Percentiles rank a stretch among this genome's conserved stretches.
Conservation (phyloP, 2,113 vertebrate species). For the Kryptolebias marmoratus region DNA sequence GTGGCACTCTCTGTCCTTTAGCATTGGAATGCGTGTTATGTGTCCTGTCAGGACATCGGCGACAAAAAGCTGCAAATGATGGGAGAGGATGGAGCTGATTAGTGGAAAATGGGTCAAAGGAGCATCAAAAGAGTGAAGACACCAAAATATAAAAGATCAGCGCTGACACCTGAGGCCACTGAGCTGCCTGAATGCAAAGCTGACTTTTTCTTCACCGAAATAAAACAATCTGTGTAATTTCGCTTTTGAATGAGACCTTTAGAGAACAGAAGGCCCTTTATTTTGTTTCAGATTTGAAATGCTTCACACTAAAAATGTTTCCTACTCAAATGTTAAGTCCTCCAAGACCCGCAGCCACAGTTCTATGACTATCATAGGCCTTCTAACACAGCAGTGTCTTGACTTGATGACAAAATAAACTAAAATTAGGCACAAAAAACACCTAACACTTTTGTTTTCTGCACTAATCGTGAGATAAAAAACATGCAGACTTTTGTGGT, state of each 20-base stretch:
- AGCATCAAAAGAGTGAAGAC: background rate
- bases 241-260: background rate
- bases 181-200: too few relatives aligned
- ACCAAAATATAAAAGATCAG: background rate
- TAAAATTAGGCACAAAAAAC: too few relatives aligned
- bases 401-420: too few relatives aligned
- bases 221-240: background rate
- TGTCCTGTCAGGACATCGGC: conserved; percentile 93
- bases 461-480: too few relatives aligned
- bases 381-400: too few relatives aligned
- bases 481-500: too few relatives aligned
- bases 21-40: conserved; percentile 96
- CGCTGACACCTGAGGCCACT: background rate
- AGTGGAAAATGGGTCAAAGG: background rate
- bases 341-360: too few relatives aligned
- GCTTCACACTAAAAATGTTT: too few relatives aligned
- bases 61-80: conserved; percentile 89
- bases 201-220: background rate
- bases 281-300: too few relatives aligned
- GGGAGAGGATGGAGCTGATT: background rate
- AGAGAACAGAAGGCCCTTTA: background rate
- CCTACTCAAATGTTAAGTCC: too few relatives aligned
- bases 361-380: too few relatives aligned
- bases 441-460: too few relatives aligned
- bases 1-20: conserved; percentile 89